phyloP scores from a whole-genome alignment of 2,888 invertebrate species.

The Camponotus fellah region DNA sequence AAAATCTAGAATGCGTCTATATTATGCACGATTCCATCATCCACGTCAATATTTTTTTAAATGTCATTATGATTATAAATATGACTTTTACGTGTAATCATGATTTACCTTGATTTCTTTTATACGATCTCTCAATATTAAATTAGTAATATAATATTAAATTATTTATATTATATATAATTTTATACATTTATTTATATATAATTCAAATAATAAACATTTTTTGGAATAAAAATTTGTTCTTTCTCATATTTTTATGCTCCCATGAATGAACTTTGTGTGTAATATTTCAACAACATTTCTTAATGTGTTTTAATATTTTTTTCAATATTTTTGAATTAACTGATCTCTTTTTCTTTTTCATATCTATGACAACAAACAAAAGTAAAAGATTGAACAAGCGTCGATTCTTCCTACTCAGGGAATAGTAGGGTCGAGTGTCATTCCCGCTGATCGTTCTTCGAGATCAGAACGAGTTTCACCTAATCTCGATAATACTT shows the following conservation, averaged over 20 bases:
- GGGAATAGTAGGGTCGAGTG: constrained; percentile 12
- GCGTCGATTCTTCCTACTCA: not conserved
- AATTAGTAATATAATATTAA: not conserved
- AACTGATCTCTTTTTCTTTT: not conserved
- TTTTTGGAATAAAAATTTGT: not conserved
- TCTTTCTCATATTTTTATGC: not conserved
- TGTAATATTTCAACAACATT: not conserved
- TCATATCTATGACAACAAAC: not conserved
- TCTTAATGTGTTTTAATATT: not conserved
- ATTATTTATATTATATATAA: too few species aligned
- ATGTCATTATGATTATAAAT: not conserved
- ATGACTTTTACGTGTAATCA: not conserved
- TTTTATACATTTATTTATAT: too few species aligned
- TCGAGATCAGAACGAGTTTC: constrained; percentile 47
- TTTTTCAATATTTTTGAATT: not conserved
- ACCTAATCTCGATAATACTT: constrained; percentile 58
- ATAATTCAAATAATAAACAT: not conserved
- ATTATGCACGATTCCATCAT: not conserved
- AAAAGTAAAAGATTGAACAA: constrained; percentile 9
- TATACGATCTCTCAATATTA: not conserved
- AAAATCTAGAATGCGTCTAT: not conserved
- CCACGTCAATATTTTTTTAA: not conserved
- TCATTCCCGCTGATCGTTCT: constrained; percentile 47
- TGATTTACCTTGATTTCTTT: not conserved
- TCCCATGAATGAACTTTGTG: not conserved